Evolutionary conservation across 2,888 invertebrate genomes (phyloP).

Genomic region (Tipula helvola): DNA sequence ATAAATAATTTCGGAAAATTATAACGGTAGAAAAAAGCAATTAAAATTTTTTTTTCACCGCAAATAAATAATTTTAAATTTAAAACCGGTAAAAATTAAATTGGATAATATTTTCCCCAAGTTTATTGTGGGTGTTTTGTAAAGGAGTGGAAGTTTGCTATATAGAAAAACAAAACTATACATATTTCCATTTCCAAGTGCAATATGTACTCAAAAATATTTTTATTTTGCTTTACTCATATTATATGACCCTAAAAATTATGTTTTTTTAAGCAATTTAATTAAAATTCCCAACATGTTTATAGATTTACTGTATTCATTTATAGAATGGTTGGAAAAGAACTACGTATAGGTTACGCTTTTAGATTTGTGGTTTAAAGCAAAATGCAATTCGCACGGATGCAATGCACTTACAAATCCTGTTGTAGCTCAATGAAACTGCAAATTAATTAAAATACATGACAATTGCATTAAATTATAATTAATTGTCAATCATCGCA

Average conservation of each 20-base stretch:
- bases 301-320: too few relatives aligned
- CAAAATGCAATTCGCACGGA: background rate
- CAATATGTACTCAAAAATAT: background rate
- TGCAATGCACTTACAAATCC: background rate
- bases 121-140: background rate
- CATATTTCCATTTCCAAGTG: background rate
- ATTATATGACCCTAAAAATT: background rate
- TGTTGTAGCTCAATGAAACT: background rate
- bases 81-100: background rate
- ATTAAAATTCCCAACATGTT: background rate
- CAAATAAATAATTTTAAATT: background rate
- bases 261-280: background rate
- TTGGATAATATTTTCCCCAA: background rate
- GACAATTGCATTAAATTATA: background rate
- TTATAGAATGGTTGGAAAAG: background rate
- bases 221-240: background rate
- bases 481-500: background rate
- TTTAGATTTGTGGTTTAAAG: too few relatives aligned
- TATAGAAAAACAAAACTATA: background rate
- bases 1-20: background rate
- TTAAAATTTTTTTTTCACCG: background rate
- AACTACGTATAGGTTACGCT: background rate
- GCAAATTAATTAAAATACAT: background rate
- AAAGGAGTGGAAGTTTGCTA: background rate
- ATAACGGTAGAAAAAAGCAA: background rate